Conservation (phyloP, 2,113 vertebrate genomes). For the Sturnus vulgaris region DNA sequence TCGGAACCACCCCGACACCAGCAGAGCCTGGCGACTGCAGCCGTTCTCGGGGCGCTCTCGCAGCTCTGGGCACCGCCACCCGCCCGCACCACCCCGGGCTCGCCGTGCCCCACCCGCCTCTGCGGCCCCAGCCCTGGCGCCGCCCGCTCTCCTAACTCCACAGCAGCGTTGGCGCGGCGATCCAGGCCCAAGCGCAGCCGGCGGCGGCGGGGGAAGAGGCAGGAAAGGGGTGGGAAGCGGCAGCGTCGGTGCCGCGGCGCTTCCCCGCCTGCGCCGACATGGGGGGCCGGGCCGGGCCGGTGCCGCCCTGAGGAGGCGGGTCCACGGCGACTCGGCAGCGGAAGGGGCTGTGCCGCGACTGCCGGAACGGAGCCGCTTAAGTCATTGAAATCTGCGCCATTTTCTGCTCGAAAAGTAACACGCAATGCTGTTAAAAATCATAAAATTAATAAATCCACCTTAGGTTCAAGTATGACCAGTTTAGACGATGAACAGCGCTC, state of each 20-base stretch:
- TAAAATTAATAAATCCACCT: too few species aligned
- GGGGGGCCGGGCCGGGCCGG: neutral
- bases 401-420: neutral
- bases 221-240: neutral
- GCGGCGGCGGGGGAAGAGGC: neutral
- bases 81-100: too few species aligned
- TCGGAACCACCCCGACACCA: neutral
- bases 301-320: neutral
- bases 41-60: neutral
- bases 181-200: neutral
- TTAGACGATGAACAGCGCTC: fast-evolving
- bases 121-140: neutral
- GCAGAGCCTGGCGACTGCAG: neutral
- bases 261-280: slow-evolving; percentile 59
- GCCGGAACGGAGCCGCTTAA: fast-evolving
- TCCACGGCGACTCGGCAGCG: too few species aligned
- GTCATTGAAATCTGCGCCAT: fast-evolving
- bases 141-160: neutral
- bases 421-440: neutral
- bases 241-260: neutral
- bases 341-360: fast-evolving
- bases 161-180: neutral
- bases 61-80: neutral
- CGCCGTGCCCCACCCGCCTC: too few species aligned
- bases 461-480: neutral